Evolutionary conservation across 2,888 invertebrate genomes (phyloP), one percentile per base, ranked within the genome.

Genomic region (Ormyrus nitidulus): DNA sequence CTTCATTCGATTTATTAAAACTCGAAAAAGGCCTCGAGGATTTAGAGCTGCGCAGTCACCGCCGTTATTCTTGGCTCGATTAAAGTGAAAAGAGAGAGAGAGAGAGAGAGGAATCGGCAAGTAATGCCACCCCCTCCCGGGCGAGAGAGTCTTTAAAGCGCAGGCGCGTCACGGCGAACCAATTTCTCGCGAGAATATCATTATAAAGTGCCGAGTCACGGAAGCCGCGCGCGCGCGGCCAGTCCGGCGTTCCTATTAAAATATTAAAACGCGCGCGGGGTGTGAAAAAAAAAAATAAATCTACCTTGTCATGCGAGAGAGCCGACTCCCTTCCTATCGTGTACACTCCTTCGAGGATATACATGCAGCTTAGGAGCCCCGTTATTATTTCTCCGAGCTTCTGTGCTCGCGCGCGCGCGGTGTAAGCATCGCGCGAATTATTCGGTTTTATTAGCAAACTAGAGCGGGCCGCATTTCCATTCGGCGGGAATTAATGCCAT

Each of bases 131-230:
- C 76, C 66, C 70, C 44, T 69, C 2, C 11, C 34, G 34, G 34
- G 19, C 9, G 48, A 44, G 44, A 13, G 48, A 44, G 44, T 46
- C 75, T 56, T 53, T 72, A 34, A 34, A 34, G 58, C 58, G 54
- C 68, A 44, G 34, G 34, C 85, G 84, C 84, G 84, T 83, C 85
- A 84, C 83, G 84, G 84, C 86, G 85, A 87, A 87, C 86, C 87
- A 86, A 89, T 88, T 86, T 87, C 85, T 86, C 86, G 84, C 82
- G 88, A 86, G 89, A 90, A 90, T 90, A 90, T 90, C 90, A 90
- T 90, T 90, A 89, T 88, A 88, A 89, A 90, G 88, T 85, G 89
- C 87, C 88, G 87, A 90, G 90, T 90, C 90, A 90, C 89, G 89
- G 34, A 88, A 89, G 88, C 88, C 87, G 88, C 87, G 87, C 19